Percentiles rank a stretch among this genome's conserved stretches.
phyloP scores from a whole-genome alignment of 2,888 invertebrate genomes.

The Eupithecia inturbata region DNA sequence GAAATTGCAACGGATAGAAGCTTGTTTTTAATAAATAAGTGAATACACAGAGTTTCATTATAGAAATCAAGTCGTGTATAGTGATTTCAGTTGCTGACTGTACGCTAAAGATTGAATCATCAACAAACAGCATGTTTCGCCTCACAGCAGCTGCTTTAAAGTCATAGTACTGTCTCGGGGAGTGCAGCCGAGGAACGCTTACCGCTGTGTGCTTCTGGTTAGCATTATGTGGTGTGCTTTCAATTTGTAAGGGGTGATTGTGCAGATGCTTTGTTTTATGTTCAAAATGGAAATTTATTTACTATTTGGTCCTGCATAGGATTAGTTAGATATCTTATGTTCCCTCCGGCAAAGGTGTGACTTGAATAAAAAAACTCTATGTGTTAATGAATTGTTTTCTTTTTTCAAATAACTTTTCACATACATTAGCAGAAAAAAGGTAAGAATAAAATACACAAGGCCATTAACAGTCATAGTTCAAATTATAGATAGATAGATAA shows the following conservation, averaged over 20 bases:
- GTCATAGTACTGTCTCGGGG: not conserved
- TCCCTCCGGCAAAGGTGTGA: too few relatives aligned
- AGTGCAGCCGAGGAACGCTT: not conserved
- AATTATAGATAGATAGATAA: too few relatives aligned
- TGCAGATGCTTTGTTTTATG: not conserved
- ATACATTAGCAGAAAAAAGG: not conserved
- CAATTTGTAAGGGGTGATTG: not conserved
- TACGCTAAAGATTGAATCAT: not conserved
- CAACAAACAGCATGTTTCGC: not conserved
- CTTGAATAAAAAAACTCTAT: not conserved
- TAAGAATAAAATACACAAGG: not conserved
- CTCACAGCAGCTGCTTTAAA: not conserved
- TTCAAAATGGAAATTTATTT: not conserved
- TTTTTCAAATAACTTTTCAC: not conserved
- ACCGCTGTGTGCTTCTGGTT: not conserved
- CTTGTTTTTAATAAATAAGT: too few relatives aligned
- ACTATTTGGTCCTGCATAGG: not conserved
- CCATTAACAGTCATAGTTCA: too few relatives aligned
- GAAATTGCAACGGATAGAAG: too few relatives aligned
- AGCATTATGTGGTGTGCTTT: not conserved
- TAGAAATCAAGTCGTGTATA: conserved; percentile 35
- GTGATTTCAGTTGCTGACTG: not conserved
- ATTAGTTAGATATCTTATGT: not conserved
- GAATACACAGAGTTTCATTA: too few relatives aligned
- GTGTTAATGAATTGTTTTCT: not conserved